Evolutionary conservation across 2,113 vertebrate genomes (phyloP).

Genomic region (Etheostoma cragini): DNA sequence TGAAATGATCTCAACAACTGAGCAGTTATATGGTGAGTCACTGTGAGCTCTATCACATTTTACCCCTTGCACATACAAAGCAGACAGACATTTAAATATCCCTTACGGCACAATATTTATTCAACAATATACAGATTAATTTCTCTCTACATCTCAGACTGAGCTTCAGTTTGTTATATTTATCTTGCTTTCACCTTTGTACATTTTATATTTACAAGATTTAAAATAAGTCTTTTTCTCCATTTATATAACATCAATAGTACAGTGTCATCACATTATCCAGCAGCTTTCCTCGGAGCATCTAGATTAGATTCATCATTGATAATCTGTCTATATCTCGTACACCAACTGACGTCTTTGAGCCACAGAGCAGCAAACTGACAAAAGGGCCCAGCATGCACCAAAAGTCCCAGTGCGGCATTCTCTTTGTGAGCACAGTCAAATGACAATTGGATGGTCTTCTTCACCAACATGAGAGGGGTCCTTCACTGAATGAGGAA

Average conservation of each 20-base stretch:
- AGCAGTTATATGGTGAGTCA: neutral
- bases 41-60: neutral
- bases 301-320: constrained; percentile 51
- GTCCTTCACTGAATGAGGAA: constrained; percentile 33
- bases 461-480: constrained; percentile 37
- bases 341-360: constrained; percentile 81
- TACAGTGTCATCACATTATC: constrained; percentile 92
- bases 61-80: constrained; percentile 18
- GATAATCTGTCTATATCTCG: constrained; percentile 58
- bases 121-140: constrained; percentile 93
- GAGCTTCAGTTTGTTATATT: constrained; percentile 80
- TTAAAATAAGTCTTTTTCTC: constrained; percentile 95
- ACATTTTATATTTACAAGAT: constrained; percentile 96
- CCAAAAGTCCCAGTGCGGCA: constrained; percentile 75
- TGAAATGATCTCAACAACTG: neutral
- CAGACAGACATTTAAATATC: constrained; percentile 40
- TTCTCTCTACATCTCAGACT: constrained; percentile 90
- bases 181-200: constrained; percentile 85
- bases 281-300: constrained; percentile 78
- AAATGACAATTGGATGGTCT: constrained; percentile 39
- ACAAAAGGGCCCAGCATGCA: constrained; percentile 90
- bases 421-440: constrained; percentile 34
- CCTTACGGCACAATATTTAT: constrained; percentile 95
- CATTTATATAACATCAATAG: constrained; percentile 91
- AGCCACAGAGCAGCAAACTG: constrained; percentile 86